Evolutionary conservation across 2,797 vertebrate species (phyloP), one percentile per base, ranked within the genome.

Genomic region (Syngnathus acus): DNA sequence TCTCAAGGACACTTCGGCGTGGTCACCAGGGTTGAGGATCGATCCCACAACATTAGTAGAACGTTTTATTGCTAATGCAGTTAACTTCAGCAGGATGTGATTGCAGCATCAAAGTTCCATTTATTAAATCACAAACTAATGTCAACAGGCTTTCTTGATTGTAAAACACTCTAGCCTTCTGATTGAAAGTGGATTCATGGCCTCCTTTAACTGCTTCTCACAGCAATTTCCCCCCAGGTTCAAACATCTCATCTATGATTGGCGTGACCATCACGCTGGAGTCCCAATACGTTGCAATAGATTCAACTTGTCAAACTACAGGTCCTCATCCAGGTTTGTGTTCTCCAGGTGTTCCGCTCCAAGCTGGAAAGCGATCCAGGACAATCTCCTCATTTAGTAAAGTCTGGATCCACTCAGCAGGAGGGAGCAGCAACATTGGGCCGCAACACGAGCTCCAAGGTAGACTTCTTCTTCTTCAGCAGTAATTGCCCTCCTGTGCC

Each of bases 311-410:
- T 21, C 4, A 16, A 26, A 42, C n/a, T 13, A 43, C 5, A 66
- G 26, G 3, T 42, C 21, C n/a, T 65, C 40, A 9, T 68, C 21
- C 48, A 57, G 17, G n/a, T 37, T 23, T 51, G 0, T 65, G 1
- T 61, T 67, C 10, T 1, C 40, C 82, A 98, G 95, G 93, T 97
- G 66, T 98, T 92, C 65, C 93, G 94, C 75, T 95, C 94, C 57
- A 95, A 94, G 79, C 77, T 92, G 48, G 96, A 96, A 67, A 86
- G 89, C 0, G 89, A 93, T 19, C 68, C 84, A 0, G 82, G 89
- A 42, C 80, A 89, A 45, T 78, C 89, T 0, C 64, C 86, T 7
- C 79, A 89, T 39, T 87, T 84, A 59, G 82, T 90, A 9, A 92
- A 89, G 78, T 89, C 88, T 0, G 88, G 90, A 1, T 91, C 93